These are phyloP conservation scores for Sclerurus mexicanus DNA, from an alignment of 2,113 vertebrate genomes.

Conservation along the genomic window DNA sequence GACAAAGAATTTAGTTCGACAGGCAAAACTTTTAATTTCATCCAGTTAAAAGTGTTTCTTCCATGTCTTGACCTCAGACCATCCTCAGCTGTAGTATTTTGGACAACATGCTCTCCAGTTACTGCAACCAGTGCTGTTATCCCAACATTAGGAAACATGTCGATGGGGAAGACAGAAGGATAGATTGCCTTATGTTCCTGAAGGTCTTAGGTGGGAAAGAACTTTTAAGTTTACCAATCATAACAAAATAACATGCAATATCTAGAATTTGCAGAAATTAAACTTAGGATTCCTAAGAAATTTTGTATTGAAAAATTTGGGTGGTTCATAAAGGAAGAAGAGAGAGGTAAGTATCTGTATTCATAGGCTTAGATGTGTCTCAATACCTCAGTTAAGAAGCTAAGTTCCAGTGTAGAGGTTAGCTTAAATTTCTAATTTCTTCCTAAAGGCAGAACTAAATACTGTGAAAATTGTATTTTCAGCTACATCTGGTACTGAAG, in stretches of 20 bases:
- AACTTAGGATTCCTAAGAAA: not conserved
- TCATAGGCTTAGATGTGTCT: not conserved
- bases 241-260: not conserved
- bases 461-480: not conserved
- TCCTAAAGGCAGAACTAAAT: not conserved
- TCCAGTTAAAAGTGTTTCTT: not conserved
- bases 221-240: not conserved
- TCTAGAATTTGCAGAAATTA: not conserved
- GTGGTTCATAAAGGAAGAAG: not conserved
- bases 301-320: not conserved
- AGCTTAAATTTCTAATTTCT: not conserved
- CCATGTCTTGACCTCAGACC: not conserved
- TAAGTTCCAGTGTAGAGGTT: not conserved
- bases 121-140: not conserved
- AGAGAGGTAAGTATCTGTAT: not conserved
- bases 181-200: not conserved
- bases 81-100: not conserved
- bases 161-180: not conserved
- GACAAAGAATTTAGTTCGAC: not conserved
- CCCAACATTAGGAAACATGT: not conserved
- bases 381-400: not conserved
- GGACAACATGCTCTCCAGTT: not conserved
- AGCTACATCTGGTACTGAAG: not conserved
- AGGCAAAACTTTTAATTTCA: not conserved
- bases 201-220: not conserved